phyloP scores from a whole-genome alignment of 2,113 vertebrate genomes.

The Harpagus bidentatus region DNA sequence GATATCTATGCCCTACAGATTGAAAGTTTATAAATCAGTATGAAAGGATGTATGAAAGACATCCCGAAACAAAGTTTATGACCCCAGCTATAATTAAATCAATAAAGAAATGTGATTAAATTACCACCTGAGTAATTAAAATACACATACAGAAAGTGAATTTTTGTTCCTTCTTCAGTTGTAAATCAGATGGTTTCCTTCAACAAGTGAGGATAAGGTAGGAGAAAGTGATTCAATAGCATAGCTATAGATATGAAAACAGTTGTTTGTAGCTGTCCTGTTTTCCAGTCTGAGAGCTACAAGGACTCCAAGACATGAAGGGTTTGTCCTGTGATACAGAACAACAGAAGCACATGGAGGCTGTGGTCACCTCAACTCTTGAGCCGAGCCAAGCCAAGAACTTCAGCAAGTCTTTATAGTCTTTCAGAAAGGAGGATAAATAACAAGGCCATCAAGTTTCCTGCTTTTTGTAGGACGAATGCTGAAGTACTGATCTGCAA shows the following conservation, averaged over 20 bases:
- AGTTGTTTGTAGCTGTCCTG: background rate
- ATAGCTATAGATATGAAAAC: background rate
- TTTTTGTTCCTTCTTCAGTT: background rate
- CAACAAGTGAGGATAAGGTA: background rate
- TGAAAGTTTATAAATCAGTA: background rate
- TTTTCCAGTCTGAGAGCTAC: background rate
- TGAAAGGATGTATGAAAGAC: background rate
- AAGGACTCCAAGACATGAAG: background rate
- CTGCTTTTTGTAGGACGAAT: background rate
- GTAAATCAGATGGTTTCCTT: too few relatives aligned
- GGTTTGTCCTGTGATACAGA: background rate
- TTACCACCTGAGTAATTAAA: background rate
- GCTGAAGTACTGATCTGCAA: background rate
- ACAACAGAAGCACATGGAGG: background rate
- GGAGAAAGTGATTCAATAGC: background rate
- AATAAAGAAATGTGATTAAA: background rate
- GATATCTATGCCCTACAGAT: background rate
- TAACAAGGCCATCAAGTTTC: background rate
- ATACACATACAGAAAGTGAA: background rate
- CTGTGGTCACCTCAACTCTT: background rate
- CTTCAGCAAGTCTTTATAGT: background rate
- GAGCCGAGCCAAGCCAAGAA: background rate
- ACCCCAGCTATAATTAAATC: background rate
- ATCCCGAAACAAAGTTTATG: background rate
- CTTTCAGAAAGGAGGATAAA: background rate